These are phyloP conservation scores for Drosophila pectinifera DNA, from an alignment of 1,140 invertebrate species.

Conservation along the genomic window DNA sequence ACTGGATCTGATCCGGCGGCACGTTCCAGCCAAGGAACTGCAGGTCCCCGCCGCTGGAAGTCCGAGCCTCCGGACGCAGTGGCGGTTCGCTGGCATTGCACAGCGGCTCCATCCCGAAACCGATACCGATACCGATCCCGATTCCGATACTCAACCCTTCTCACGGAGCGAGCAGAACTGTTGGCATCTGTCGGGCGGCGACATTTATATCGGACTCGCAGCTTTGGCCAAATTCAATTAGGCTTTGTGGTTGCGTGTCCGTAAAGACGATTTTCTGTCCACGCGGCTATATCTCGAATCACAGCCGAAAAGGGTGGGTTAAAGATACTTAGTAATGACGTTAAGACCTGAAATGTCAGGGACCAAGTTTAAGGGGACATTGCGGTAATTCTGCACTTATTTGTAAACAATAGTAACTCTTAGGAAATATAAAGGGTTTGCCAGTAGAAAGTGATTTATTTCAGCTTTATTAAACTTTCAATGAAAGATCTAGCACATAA, in stretches of 20 bases:
- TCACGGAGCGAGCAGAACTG: conserved; percentile 34
- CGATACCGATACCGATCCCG: conserved; percentile 7
- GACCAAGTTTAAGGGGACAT: background rate
- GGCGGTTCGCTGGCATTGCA: conserved; percentile 73
- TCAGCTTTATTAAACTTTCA: background rate
- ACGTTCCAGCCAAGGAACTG: conserved; percentile 92
- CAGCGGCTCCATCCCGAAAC: conserved; percentile 52
- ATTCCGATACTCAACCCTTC: conserved; percentile 19
- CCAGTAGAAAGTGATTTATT: background rate
- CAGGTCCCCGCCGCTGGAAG: conserved; percentile 58
- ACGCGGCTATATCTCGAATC: conserved; percentile 45
- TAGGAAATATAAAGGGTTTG: no score
- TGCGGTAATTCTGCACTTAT: background rate
- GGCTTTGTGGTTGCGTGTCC: conserved; percentile 57
- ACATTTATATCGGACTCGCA: conserved; percentile 45
- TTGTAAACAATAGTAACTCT: no score
- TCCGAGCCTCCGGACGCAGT: conserved; percentile 61
- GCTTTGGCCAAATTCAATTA: conserved; percentile 65
- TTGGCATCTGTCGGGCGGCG: conserved; percentile 4
- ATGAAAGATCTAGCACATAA: background rate
- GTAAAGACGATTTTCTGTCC: conserved; percentile 63
- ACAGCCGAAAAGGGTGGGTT: conserved; percentile 10
- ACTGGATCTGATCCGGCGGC: conserved; percentile 89
- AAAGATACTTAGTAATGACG: conserved; percentile 24
- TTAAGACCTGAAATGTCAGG: conserved; percentile 29